phyloP scores from a whole-genome alignment of 2,797 vertebrate species.

The Sternotherus odoratus region DNA sequence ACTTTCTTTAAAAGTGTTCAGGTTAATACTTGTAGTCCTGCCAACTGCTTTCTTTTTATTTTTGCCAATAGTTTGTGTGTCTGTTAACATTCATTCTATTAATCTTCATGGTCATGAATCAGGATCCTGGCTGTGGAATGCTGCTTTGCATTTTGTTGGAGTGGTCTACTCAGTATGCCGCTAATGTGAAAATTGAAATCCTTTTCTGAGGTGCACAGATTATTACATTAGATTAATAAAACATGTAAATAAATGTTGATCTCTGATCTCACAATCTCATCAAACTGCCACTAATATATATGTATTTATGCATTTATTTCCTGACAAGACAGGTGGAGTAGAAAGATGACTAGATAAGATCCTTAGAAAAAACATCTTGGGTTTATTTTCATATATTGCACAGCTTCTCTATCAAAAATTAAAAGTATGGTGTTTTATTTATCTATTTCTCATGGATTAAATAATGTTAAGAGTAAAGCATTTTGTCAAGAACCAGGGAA shows the following conservation, averaged over 20 bases:
- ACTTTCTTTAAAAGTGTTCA: not conserved
- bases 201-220: constrained; percentile 47
- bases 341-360: not conserved
- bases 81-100: constrained; percentile 58
- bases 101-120: constrained; percentile 69
- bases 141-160: constrained; percentile 76
- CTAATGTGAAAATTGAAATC: constrained; percentile 77
- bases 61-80: constrained; percentile 12
- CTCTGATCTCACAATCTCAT: constrained; percentile 4
- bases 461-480: not conserved
- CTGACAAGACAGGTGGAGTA: not conserved
- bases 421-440: not conserved
- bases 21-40: constrained; percentile 66
- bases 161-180: constrained; percentile 77
- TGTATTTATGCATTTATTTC: not conserved
- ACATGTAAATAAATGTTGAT: constrained; percentile 60
- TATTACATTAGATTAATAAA: constrained; percentile 20
- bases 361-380: not conserved
- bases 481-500: not conserved
- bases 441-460: not conserved
- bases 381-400: rapidly evolving
- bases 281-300: not conserved
- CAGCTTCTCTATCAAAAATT: constrained; percentile 5
- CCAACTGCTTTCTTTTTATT: constrained; percentile 54
- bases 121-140: constrained; percentile 73